Evolutionary conservation across 1,140 invertebrate genomes (phyloP), one percentile per base, ranked within the genome.

Genomic region (Chironomus tepperi): DNA sequence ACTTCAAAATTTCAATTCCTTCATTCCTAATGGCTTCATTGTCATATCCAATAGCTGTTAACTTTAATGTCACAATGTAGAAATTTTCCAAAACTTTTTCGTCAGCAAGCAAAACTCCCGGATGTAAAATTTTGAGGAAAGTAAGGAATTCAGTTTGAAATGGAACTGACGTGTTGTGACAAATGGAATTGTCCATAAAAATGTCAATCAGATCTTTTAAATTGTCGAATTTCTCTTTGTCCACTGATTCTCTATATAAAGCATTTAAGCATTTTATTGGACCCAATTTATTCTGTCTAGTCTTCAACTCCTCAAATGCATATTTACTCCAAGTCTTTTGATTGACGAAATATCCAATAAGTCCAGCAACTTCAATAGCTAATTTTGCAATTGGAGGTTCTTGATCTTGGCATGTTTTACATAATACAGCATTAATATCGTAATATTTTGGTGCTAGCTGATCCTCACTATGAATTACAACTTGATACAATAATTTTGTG

Each of bases 381-480:
- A 81, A 78, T 0, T 73, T 76, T 1, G 74, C 75, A 1, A 81
- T 78, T 7, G 43, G 65, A 0, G 73, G 7, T 15, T 81, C 80
- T 0, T 70, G 19, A 75, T 82, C 81, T 7, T 77, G 77, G 76
- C 84, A 85, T 16, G 85, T 84, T 74, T 81, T 82, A 19, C 83
- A 83, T 73, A 89, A 78, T 10, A 84, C 84, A n/a, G 77, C 75
- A 74, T 79, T 81, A 10, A 81, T 78, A 57, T 82, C 81, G 21
- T 83, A 75, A 86, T 83, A 81, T 83, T 89, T 83, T 84, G 86
- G 76, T 87, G 88, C 91, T 57, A 91, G 85, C 57, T 88, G 85
- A 12, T 87, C 83, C 79, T 94, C 92, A 21, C 87, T 85, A 78
- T 93, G 88, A 0, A 93, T 81, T 42, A 89, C 83, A 70, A 93